Base-by-base conservation (phyloP, 2,888 invertebrate genomes). In the Macrophya alboannulata region DNA sequence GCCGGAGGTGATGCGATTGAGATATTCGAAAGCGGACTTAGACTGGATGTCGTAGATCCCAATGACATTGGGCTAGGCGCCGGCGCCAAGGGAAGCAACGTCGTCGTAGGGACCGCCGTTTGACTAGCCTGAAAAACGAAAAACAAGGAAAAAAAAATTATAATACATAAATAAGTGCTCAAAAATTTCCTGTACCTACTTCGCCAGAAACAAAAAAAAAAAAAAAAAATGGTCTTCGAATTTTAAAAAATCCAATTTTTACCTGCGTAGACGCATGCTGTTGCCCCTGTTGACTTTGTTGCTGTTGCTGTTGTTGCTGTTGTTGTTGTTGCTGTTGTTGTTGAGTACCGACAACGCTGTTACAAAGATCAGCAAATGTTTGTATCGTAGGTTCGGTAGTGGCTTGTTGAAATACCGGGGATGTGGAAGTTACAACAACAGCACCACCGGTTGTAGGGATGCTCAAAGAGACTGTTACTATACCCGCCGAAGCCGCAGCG, bases 1-100 rank as follows among this genome's bases (percentile, higher is more conserved):
- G 95, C 95, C 72, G 95, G 95, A 84, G 96, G 96, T 88, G 96
- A 96, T 72, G 96, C 95, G 89, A 96, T 95, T 86, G 96, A 96
- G 86, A 94, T 93, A 87, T 94, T 94, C 68, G 96, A 96, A 79
- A 96, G 91, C 12, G 96, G 96, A 92, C 96, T 96, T 88, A 96
- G 91, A n/a, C 96, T 96, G 68, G 96, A 96, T 15, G 96, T 95
- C 86, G 96, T 95, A 76, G 96, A 96, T 85, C 95, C 95, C 89
- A 96, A 90, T 74, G 94, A 94, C 92, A 94, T 92, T 79, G 95
- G 94, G 90, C 94, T 94, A 90, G 90, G 95, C 93, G 87, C 95
- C 92, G 92, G 94, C 88, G 94, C 94, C 93, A 95, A 92, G 68
- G 95, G 95, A 88, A 95, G 92, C 88, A 95, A 93, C 86, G 93